Evolutionary conservation across 2,888 invertebrate genomes (phyloP), one percentile per base, ranked within the genome.

Genomic region (Pimpla rufipes): DNA sequence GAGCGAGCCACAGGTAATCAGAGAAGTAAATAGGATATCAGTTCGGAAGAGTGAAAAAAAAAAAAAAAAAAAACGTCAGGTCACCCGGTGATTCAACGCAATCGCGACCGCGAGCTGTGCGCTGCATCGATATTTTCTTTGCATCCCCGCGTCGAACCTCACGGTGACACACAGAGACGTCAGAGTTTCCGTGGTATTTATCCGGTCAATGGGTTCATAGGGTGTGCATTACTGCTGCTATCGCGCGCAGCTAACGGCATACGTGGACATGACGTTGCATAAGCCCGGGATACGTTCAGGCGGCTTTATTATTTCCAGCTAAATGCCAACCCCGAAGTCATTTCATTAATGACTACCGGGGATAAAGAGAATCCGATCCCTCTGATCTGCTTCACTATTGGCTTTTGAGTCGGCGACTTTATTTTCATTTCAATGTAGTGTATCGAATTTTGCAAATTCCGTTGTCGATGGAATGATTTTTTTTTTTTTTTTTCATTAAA

Each of bases 1-100:
- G 55, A 55, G 21, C 55, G 7, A 55, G 55, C 18, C 10, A 16
- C 1, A 79, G 84, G 70, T 84, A 85, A 86, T 80, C 71, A 83
- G 55, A 42, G 80, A 67, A 55, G 74, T 50, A 50, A 71, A 76
- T 78, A 37, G 62, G 21, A 45, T n/a, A 7, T 18, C 29, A n/a
- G 37, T 62, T 18, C 47, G 1, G 47, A 47, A 47, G n/a, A 16
- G 21, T 23, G 8, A 21, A 55, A 23, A 50, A 0, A 62, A 40
- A 67, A 75, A 11, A 3, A 42, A 10, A 35, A 8, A 45, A 42
- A 68, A 55, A 71, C 42, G 3, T 11, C 42, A 8, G 45, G n/a
- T n/a, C 1, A 4, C 13, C 5, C 21, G 21, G 66, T 29, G 21
- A 62, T 50, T 75, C 11, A 57, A 35, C 66, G 66, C 66, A 67